Conservation (phyloP, 2,888 invertebrate species). For the Acanthopleura granulata region DNA sequence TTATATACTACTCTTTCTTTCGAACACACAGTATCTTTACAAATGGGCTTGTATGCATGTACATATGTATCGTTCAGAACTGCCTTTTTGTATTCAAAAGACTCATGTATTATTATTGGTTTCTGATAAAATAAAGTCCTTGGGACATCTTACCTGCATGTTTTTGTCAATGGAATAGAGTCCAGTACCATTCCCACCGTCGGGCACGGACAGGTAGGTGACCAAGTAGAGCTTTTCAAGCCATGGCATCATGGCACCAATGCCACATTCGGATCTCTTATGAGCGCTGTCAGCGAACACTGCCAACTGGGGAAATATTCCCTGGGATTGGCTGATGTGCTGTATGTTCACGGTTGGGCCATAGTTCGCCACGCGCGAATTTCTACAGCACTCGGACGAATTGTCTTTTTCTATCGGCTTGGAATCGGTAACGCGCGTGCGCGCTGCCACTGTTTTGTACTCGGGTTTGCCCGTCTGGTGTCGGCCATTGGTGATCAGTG, state of each 20-base stretch:
- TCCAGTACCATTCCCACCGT: slow-evolving; percentile 35
- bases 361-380: neutral
- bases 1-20: too few species aligned
- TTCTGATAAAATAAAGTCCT: too few species aligned
- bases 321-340: slow-evolving; percentile 18
- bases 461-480: neutral
- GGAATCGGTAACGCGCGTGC: neutral
- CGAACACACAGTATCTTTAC: too few species aligned
- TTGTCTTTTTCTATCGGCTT: neutral
- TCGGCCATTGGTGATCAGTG: neutral
- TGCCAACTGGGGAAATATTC: slow-evolving; percentile 29
- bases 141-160: slow-evolving; percentile 24
- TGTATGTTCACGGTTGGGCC: neutral
- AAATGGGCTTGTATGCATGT: too few species aligned
- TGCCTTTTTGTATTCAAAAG: too few species aligned
- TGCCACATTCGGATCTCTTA: slow-evolving; percentile 34
- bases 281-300: slow-evolving; percentile 33
- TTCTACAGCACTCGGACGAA: neutral
- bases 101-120: too few species aligned
- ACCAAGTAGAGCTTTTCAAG: slow-evolving; percentile 37
- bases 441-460: neutral
- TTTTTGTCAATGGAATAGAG: slow-evolving; percentile 34
- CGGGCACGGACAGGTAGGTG: slow-evolving; percentile 33
- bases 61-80: too few species aligned
- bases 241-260: slow-evolving; percentile 39